A percentile compares a stretch with the other conserved stretches of the same genome.
These are phyloP conservation scores for Nymphalis polychloros DNA, from an alignment of 2,888 invertebrate species.

Conservation along the genomic window DNA sequence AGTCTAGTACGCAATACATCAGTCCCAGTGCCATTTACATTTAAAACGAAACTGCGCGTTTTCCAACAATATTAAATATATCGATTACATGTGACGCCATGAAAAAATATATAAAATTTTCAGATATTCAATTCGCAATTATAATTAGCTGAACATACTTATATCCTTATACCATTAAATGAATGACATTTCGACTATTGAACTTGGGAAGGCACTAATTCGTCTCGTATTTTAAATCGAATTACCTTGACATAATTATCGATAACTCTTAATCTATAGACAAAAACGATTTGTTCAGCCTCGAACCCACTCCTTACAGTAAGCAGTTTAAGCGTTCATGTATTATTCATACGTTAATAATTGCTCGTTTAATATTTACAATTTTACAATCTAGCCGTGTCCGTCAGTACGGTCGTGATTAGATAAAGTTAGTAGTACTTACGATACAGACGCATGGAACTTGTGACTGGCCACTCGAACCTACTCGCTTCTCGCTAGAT, in stretches of 20 bases:
- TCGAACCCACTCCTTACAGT: not conserved
- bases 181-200: not conserved
- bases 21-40: constrained; percentile 1
- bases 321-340: constrained; percentile 15
- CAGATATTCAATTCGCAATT: not conserved
- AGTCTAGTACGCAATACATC: not conserved
- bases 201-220: constrained; percentile 7
- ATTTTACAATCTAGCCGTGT: not conserved
- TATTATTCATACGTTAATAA: constrained; percentile 6
- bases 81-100: no score
- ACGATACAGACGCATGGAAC: not conserved
- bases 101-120: constrained; percentile 5
- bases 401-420: no score
- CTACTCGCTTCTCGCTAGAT: not conserved
- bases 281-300: not conserved
- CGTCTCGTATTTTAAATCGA: not conserved
- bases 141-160: constrained; percentile 6
- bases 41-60: no score
- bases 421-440: no score
- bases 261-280: not conserved
- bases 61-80: no score
- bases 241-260: not conserved
- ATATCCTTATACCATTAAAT: not conserved
- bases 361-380: constrained; percentile 9
- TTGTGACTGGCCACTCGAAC: not conserved